Percentiles rank a stretch among this genome's conserved stretches.
phyloP scores from a whole-genome alignment of 2,888 invertebrate species.

The Platycnemis pennipes region DNA sequence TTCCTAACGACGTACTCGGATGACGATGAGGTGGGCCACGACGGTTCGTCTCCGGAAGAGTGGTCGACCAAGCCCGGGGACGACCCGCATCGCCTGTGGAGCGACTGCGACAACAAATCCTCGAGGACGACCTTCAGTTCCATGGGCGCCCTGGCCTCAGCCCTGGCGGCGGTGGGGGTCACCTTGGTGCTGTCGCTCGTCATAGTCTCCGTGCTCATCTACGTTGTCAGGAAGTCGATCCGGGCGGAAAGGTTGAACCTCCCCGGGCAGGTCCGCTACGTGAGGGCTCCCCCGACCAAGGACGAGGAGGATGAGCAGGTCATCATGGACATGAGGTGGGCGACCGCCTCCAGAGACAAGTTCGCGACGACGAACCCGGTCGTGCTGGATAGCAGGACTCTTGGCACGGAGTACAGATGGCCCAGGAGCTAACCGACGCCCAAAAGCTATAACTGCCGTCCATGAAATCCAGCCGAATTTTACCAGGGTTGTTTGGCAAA shows the following conservation, averaged over 20 bases:
- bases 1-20: conserved; percentile 29
- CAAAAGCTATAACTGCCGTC: too few species aligned
- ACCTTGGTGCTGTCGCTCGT: background rate
- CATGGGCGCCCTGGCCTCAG: background rate
- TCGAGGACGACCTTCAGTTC: background rate
- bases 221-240: background rate
- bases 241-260: conserved; percentile 1
- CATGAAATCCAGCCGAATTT: too few species aligned
- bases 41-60: background rate
- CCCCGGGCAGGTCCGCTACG: conserved; percentile 35
- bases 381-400: background rate
- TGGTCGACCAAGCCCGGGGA: background rate
- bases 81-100: background rate
- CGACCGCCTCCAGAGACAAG: background rate
- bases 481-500: too few species aligned
- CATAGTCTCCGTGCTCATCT: background rate
- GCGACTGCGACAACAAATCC: background rate
- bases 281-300: background rate
- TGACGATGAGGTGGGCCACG: background rate
- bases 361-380: background rate
- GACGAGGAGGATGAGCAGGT: conserved; percentile 47
- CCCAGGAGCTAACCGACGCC: background rate
- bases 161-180: conserved; percentile 33
- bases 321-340: conserved; percentile 55
- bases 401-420: background rate